Conservation (phyloP, 1,140 invertebrate genomes). For the Ephestia elutella region DNA sequence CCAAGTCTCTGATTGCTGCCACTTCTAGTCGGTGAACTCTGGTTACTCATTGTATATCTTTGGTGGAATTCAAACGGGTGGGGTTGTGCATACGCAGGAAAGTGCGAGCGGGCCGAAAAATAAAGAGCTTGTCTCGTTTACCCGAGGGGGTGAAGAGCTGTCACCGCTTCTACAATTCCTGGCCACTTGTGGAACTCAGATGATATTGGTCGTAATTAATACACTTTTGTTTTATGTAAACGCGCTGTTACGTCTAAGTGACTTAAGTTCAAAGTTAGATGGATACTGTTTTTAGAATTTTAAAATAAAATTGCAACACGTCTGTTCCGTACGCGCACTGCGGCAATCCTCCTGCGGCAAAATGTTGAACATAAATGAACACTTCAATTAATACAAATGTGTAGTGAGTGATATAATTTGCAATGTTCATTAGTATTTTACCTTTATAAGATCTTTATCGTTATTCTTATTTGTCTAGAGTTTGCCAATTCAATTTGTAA, state of each 20-base stretch:
- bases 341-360: too few relatives aligned
- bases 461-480: too few relatives aligned
- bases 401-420: too few relatives aligned
- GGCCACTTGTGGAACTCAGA: background rate
- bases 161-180: background rate
- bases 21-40: background rate
- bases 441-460: too few relatives aligned
- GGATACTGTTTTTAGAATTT: background rate
- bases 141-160: constrained; percentile 6
- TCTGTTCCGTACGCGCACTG: background rate
- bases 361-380: too few relatives aligned
- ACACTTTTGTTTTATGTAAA: background rate
- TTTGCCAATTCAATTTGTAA: too few relatives aligned
- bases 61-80: background rate
- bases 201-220: background rate
- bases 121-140: constrained; percentile 10
- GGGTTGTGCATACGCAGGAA: background rate
- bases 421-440: too few relatives aligned
- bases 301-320: constrained; percentile 8
- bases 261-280: background rate
- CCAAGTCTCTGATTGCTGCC: background rate
- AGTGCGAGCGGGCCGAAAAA: constrained; percentile 7
- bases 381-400: too few relatives aligned
- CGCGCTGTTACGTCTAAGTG: background rate
- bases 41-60: background rate